These are phyloP conservation scores for Blastobasis adustella DNA, from an alignment of 2,888 invertebrate genomes.

Conservation along the genomic window DNA sequence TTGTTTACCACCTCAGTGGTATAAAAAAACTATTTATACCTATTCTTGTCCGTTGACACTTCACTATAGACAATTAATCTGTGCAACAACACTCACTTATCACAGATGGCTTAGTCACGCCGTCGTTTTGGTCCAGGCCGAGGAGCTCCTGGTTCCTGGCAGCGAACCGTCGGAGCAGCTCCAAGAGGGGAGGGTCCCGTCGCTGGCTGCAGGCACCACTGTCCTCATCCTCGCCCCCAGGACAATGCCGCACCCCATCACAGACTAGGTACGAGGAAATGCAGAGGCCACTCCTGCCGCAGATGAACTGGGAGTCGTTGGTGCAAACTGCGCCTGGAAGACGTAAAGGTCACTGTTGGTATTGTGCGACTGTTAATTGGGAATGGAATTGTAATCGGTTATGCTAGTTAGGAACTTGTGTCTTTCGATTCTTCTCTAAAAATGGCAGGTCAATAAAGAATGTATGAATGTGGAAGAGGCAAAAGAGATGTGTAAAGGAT, in stretches of 20 bases:
- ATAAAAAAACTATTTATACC: no score
- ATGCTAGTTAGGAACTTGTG: no score
- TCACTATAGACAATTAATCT: no score
- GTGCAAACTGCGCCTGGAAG: slow-evolving; percentile 54
- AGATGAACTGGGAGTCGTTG: slow-evolving; percentile 55
- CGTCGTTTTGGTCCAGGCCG: slow-evolving; percentile 55
- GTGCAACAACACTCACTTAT: slow-evolving; percentile 48
- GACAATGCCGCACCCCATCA: slow-evolving; percentile 80
- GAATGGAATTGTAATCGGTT: no score
- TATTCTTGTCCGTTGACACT: no score
- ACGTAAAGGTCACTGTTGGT: no score
- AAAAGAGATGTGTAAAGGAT: no score
- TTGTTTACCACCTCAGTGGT: no score
- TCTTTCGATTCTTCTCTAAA: no score
- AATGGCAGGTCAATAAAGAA: no score
- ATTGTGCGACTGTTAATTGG: no score
- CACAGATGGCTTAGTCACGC: slow-evolving; percentile 60
- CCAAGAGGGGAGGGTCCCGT: slow-evolving; percentile 56
- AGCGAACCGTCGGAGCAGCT: slow-evolving; percentile 55
- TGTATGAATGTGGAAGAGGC: no score
- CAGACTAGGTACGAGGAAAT: slow-evolving; percentile 79
- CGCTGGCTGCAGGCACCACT: slow-evolving; percentile 47
- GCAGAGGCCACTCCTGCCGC: slow-evolving; percentile 69
- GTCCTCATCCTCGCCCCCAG: slow-evolving; percentile 77
- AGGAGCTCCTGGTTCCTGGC: slow-evolving; percentile 62